phyloP scores from a whole-genome alignment of 2,113 vertebrate species.

The Bostrychus sinensis region DNA sequence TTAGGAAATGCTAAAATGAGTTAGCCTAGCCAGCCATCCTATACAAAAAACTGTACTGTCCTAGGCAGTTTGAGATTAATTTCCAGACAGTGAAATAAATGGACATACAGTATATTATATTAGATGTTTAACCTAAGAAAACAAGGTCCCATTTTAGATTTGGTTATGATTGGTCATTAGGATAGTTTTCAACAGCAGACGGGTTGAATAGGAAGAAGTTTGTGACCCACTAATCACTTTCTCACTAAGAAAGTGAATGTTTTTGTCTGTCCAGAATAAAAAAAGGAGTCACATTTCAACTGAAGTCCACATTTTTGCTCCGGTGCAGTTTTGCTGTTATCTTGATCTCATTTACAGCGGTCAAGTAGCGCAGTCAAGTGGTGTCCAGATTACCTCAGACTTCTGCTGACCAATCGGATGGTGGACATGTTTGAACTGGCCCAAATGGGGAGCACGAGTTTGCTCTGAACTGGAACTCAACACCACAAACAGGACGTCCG shows the following conservation, averaged over 20 bases:
- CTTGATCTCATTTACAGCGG: background rate
- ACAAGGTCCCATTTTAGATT: too few species aligned
- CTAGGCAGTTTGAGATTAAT: too few species aligned
- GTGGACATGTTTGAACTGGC: slow-evolving; percentile 37
- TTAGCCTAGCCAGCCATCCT: background rate
- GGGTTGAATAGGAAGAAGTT: too few species aligned
- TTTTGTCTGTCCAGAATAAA: too few species aligned
- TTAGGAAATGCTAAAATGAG: background rate
- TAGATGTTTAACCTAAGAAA: too few species aligned
- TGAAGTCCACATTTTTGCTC: background rate
- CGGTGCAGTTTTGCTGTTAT: slow-evolving; percentile 8
- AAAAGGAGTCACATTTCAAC: slow-evolving; percentile 7
- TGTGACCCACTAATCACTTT: too few species aligned
- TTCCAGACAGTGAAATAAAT: too few species aligned
- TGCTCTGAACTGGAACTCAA: slow-evolving; percentile 65
- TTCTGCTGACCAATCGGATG: slow-evolving; percentile 53
- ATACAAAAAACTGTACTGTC: background rate
- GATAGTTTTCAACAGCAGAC: too few species aligned
- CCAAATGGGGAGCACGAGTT: slow-evolving; percentile 43
- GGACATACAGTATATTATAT: too few species aligned
- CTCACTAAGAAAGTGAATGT: too few species aligned
- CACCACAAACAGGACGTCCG: slow-evolving; percentile 66
- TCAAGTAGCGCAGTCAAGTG: background rate
- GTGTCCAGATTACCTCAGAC: slow-evolving; percentile 33
- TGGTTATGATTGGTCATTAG: too few species aligned